Evolutionary conservation across 2,888 invertebrate genomes (phyloP).

Genomic region (Rotaria socialis): DNA sequence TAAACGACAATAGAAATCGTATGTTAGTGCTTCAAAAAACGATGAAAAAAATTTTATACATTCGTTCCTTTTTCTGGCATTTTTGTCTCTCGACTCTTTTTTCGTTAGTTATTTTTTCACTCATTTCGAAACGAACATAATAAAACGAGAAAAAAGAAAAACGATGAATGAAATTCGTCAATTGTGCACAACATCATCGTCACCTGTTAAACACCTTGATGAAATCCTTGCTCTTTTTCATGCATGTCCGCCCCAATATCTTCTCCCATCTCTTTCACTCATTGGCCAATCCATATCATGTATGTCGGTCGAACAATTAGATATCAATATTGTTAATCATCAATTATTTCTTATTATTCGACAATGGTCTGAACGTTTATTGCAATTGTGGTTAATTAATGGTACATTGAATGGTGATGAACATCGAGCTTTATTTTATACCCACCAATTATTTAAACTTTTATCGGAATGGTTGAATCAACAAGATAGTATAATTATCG

Average conservation of each 20-base stretch:
- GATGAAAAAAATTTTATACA: no score
- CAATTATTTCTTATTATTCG: background rate
- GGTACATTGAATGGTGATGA: background rate
- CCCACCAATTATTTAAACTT: background rate
- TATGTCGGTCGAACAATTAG: background rate
- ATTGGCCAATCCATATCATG: background rate
- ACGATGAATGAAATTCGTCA: conserved; percentile 23
- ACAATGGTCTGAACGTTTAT: conserved; percentile 9
- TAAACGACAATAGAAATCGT: background rate
- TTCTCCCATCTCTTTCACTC: background rate
- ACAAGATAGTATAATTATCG: background rate
- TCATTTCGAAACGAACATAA: background rate
- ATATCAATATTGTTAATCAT: background rate
- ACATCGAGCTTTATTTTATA: conserved; percentile 1
- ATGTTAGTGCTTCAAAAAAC: background rate
- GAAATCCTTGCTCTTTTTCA: conserved; percentile 1
- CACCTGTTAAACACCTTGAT: background rate
- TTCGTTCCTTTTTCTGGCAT: no score
- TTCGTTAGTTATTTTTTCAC: background rate
- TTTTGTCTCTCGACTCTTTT: no score
- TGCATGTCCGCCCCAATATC: background rate
- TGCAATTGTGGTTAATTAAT: background rate
- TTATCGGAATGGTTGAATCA: conserved; percentile 15
- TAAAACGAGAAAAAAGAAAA: background rate
- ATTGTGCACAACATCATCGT: background rate